These are phyloP conservation scores for Cheilosia vernalis DNA, from an alignment of 2,888 invertebrate species.

Conservation along the genomic window DNA sequence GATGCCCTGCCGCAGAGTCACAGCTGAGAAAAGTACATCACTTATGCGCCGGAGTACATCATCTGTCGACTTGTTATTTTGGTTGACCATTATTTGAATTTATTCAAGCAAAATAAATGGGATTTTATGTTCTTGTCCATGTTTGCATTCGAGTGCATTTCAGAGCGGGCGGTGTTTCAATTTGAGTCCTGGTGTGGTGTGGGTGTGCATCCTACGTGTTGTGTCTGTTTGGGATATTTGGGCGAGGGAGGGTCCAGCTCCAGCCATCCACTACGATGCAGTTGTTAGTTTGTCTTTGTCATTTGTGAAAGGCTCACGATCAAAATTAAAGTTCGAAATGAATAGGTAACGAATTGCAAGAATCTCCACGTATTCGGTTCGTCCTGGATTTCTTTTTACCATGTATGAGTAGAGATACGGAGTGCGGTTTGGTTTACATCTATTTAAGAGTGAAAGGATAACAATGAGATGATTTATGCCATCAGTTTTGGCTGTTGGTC, in stretches of 20 bases:
- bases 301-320: slow-evolving; percentile 71
- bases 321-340: slow-evolving; percentile 74
- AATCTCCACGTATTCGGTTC: slow-evolving; percentile 26
- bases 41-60: slow-evolving; percentile 75
- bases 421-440: slow-evolving; percentile 64
- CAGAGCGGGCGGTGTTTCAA: slow-evolving; percentile 54
- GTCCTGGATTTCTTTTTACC: slow-evolving; percentile 3
- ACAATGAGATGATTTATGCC: slow-evolving; percentile 72
- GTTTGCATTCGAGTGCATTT: slow-evolving; percentile 72
- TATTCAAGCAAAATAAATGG: slow-evolving; percentile 76
- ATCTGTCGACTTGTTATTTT: slow-evolving; percentile 75
- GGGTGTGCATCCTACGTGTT: not conserved
- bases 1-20: slow-evolving; percentile 66
- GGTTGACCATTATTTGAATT: slow-evolving; percentile 76
- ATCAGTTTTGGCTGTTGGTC: slow-evolving; percentile 54
- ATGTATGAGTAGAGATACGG: not conserved
- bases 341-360: slow-evolving; percentile 75
- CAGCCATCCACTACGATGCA: slow-evolving; percentile 34
- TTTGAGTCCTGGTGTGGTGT: slow-evolving; percentile 1
- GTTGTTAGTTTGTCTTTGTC: slow-evolving; percentile 74
- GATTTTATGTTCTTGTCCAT: slow-evolving; percentile 74
- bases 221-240: slow-evolving; percentile 30
- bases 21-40: slow-evolving; percentile 75
- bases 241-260: not conserved
- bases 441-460: slow-evolving; percentile 63